Evolutionary conservation across 2,113 vertebrate species (phyloP).

Genomic region (Reinhardtius hippoglossoides): DNA sequence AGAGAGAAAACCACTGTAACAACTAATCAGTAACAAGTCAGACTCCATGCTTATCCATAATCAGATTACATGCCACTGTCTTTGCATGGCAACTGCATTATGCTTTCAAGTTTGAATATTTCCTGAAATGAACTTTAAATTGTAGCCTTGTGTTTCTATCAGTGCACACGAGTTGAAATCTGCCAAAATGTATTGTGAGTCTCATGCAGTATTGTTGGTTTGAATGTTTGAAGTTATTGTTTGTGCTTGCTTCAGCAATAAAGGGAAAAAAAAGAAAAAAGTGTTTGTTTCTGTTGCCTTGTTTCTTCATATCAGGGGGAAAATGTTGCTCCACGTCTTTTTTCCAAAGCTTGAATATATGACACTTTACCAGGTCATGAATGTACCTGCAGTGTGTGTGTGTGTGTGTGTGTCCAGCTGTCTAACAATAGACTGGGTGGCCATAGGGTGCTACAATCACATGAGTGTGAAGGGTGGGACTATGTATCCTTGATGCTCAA

Average conservation of each 20-base stretch:
- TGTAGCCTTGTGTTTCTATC: constrained; percentile 6
- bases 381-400: constrained; percentile 30
- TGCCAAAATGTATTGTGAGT: constrained; percentile 24
- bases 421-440: constrained; percentile 80
- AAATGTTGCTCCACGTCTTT: background rate
- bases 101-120: background rate
- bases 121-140: constrained; percentile 44
- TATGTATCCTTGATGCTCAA: constrained; percentile 75
- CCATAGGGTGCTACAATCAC: constrained; percentile 75
- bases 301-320: background rate
- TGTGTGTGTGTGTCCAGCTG: constrained; percentile 19
- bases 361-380: constrained; percentile 21
- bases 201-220: constrained; percentile 61
- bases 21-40: constrained; percentile 30
- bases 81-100: background rate
- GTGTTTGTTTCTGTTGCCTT: constrained; percentile 4
- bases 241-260: constrained; percentile 89
- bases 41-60: background rate
- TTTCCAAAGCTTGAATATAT: constrained; percentile 12
- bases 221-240: constrained; percentile 79
- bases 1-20: background rate
- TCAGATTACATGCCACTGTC: constrained; percentile 7
- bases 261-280: background rate
- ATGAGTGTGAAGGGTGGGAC: constrained; percentile 71
- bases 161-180: constrained; percentile 41